phyloP scores from a whole-genome alignment of 2,113 vertebrate species.

The Perccottus glenii region DNA sequence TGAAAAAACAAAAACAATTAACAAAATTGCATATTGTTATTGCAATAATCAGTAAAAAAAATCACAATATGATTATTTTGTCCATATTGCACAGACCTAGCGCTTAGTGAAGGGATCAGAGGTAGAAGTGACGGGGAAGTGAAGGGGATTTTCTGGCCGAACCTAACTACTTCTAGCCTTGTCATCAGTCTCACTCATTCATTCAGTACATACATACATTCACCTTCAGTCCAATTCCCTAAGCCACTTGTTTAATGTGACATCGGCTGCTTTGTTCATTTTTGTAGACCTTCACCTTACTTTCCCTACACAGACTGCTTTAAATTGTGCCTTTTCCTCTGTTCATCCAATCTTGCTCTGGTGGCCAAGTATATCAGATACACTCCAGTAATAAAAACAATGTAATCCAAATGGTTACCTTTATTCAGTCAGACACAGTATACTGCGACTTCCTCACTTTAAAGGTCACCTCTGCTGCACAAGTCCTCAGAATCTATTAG shows the following conservation, averaged over 20 bases:
- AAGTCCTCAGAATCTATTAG: constrained; percentile 36
- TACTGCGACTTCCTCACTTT: constrained; percentile 23
- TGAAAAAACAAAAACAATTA: too few species aligned
- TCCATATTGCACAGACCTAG: not conserved
- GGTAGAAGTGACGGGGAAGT: constrained; percentile 59
- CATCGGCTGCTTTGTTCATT: not conserved
- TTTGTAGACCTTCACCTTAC: not conserved
- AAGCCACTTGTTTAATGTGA: constrained; percentile 1
- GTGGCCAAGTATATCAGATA: constrained; percentile 44
- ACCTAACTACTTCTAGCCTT: constrained; percentile 6
- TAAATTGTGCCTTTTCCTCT: constrained; percentile 10
- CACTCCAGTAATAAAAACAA: constrained; percentile 30
- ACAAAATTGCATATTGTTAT: too few species aligned
- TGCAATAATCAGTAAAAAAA: too few species aligned
- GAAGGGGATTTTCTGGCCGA: constrained; percentile 54
- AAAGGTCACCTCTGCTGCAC: constrained; percentile 57
- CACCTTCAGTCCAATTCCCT: constrained; percentile 3
- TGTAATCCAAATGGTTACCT: constrained; percentile 57
- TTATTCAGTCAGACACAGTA: constrained; percentile 52
- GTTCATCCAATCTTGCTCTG: constrained; percentile 12
- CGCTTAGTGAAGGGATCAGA: constrained; percentile 64
- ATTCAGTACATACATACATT: constrained; percentile 16
- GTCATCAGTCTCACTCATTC: constrained; percentile 17
- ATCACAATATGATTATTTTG: too few species aligned
- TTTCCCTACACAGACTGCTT: not conserved